A percentile compares a stretch with the other conserved stretches of the same genome.
phyloP scores from a whole-genome alignment of 2,888 invertebrate species.

The Globia sparganii region DNA sequence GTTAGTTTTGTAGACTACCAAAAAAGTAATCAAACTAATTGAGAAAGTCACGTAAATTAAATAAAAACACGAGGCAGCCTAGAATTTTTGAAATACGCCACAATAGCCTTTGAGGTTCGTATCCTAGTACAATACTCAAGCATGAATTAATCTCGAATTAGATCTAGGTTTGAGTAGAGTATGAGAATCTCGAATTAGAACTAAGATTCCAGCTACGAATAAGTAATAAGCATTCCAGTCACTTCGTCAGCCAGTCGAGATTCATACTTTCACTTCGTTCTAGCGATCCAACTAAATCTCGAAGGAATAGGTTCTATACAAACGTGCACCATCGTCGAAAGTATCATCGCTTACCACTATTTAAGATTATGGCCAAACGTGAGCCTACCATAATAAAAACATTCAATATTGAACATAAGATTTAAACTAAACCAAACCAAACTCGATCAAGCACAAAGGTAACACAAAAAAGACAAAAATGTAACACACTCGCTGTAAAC shows the following conservation, averaged over 20 bases:
- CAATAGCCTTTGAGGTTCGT: background rate
- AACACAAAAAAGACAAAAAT: slow-evolving; percentile 64
- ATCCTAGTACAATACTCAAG: background rate
- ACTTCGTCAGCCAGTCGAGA: background rate
- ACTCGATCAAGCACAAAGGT: slow-evolving; percentile 50
- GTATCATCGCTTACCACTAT: background rate
- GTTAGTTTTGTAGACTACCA: background rate
- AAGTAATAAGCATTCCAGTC: too few species aligned
- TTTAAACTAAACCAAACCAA: slow-evolving; percentile 37
- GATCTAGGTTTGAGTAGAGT: background rate
- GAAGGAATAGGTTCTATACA: background rate
- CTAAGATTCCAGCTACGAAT: background rate
- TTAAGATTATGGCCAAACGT: background rate
- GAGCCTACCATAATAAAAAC: background rate
- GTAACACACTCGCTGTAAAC: slow-evolving; percentile 69
- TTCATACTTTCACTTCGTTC: background rate
- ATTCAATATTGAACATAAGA: slow-evolving; percentile 4
- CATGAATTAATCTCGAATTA: background rate
- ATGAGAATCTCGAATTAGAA: background rate
- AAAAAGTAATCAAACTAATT: background rate
- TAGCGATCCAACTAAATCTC: background rate
- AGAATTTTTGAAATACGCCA: background rate
- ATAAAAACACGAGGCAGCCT: background rate
- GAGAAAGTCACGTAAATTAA: background rate
- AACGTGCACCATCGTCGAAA: background rate